phyloP scores from a whole-genome alignment of 23 tunicate genomes.

The Halocynthia roretzi region DNA sequence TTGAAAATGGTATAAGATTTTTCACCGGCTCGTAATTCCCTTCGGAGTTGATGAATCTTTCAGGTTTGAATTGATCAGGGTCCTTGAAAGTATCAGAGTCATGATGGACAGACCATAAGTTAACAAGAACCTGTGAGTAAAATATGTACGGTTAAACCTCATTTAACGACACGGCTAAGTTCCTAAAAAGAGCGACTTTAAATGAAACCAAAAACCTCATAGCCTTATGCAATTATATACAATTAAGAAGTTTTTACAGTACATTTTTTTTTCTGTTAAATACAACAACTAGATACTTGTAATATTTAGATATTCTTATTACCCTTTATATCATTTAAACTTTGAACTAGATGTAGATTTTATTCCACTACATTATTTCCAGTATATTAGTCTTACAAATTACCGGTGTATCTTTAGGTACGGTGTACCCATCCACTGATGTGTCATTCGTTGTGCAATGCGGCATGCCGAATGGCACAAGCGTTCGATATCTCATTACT shows the following conservation, averaged over 20 bases:
- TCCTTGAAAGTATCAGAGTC: slow-evolving; percentile 6
- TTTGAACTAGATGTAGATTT: no score
- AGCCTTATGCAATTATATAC: no score
- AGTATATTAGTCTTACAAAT: neutral
- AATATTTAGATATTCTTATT: no score
- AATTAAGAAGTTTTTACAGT: no score
- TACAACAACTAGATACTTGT: no score
- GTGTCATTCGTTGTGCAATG: slow-evolving; percentile 2
- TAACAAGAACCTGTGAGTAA: slow-evolving; percentile 7
- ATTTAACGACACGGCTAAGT: no score
- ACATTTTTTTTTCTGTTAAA: no score
- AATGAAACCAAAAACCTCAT: no score
- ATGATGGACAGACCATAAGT: slow-evolving; percentile 25
- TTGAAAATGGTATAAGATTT: slow-evolving; percentile 9
- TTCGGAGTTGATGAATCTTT: slow-evolving; percentile 12
- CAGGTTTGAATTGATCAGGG: slow-evolving; percentile 22
- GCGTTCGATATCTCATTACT: slow-evolving; percentile 4
- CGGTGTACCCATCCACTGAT: neutral
- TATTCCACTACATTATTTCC: no score
- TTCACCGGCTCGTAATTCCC: slow-evolving; percentile 7
- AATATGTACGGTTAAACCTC: no score
- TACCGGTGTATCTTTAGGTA: slow-evolving; percentile 12
- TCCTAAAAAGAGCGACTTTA: no score
- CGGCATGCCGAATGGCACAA: slow-evolving; percentile 7
- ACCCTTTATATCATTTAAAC: no score